These are phyloP conservation scores for Lasioglossum leucozonium DNA, from an alignment of 2,888 invertebrate genomes.

Conservation along the genomic window DNA sequence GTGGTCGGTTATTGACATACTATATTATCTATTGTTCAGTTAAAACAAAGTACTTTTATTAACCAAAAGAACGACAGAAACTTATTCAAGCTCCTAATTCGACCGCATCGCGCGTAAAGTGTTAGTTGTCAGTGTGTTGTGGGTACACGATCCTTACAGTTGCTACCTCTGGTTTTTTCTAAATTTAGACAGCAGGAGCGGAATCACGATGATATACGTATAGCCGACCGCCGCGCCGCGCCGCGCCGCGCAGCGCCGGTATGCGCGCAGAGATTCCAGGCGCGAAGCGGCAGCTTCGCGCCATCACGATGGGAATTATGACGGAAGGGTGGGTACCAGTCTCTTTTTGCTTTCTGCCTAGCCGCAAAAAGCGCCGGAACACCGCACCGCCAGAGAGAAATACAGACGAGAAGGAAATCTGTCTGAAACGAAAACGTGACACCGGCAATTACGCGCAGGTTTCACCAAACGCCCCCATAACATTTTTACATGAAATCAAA, in stretches of 20 bases:
- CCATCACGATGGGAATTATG: slow-evolving; percentile 69
- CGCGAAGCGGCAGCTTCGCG: slow-evolving; percentile 63
- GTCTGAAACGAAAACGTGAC: neutral
- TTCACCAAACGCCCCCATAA: neutral
- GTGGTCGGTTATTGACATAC: too few species aligned
- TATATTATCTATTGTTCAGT: too few species aligned
- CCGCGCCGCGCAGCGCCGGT: too few species aligned
- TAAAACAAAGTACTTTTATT: too few species aligned
- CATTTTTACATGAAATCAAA: neutral
- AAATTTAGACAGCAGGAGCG: slow-evolving; percentile 57
- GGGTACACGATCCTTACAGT: slow-evolving; percentile 4
- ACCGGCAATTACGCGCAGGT: neutral
- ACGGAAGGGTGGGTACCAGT: slow-evolving; percentile 63
- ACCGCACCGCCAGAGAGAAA: slow-evolving; percentile 3
- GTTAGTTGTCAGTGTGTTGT: neutral
- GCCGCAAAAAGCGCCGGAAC: slow-evolving; percentile 30
- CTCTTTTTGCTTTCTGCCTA: slow-evolving; percentile 37
- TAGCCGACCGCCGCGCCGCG: slow-evolving; percentile 43
- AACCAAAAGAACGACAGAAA: too few species aligned
- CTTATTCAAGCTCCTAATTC: too few species aligned
- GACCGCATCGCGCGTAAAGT: neutral
- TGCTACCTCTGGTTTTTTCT: slow-evolving; percentile 44
- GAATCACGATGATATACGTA: slow-evolving; percentile 64
- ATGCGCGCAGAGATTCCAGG: slow-evolving; percentile 67
- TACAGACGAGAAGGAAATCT: neutral